Base-by-base conservation (phyloP, 2,888 invertebrate genomes). In the Elegia similella region DNA sequence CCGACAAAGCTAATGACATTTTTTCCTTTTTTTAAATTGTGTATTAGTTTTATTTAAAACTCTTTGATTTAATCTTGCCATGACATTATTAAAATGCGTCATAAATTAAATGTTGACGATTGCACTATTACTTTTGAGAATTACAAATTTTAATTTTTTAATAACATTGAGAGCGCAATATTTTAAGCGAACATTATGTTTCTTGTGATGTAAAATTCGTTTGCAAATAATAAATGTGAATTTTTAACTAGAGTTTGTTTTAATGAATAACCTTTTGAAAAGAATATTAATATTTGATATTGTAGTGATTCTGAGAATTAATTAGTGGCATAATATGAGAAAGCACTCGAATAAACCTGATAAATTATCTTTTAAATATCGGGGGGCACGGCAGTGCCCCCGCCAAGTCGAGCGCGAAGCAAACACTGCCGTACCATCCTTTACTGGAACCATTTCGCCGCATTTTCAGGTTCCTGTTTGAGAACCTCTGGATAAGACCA, bases 151-250 rank as follows among this genome's bases (percentile, higher is more conserved):
- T 62, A 58, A 62, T 57, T 56, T 60, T 61, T 59, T 61, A 58
- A 61, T 61, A 59, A 60, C 54, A 54, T 55, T 52, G 58, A 61
- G 56, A 60, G 61, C 60, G 50, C 62, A 56, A 61, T 65, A 47
- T 60, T 66, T 72, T 64, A 67, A 66, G 62, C 62, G 64, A 62
- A 55, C 60, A 61, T 67, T 59, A 66, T 66, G 57, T 63, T 65
- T 67, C 70, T 72, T 69, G 69, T 69, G 69, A 75, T 79, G 77
- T 80, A 76, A 75, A 75, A 71, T 75, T 80, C 65, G 62, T 78
- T 81, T 76, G 70, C 63, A 75, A 67, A 73, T 76, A 81, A 80
- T 83, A 84, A 84, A 83, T 83, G 82, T 83, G 80, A 78, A 69
- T 81, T 83, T 76, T 71, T 72, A 80, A 76, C 64, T 63, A 62